Conservation (phyloP, 2,797 vertebrate genomes). For the Thunnus albacares region DNA sequence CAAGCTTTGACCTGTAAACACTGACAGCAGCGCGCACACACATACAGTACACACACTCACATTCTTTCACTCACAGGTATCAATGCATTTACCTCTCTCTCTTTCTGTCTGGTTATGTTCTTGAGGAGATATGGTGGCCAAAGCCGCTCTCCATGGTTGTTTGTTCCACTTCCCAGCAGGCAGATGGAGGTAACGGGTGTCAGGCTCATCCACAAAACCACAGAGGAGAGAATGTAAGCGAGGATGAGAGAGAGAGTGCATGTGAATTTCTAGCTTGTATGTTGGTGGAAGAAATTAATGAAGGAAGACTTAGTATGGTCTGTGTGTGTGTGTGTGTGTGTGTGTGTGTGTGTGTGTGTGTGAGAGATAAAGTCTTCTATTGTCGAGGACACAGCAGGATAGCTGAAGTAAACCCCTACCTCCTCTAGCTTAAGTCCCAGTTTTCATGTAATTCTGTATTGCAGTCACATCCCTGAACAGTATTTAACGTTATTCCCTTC, state of each 20-base stretch:
- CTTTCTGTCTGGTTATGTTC: slow-evolving; percentile 14
- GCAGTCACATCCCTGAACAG: slow-evolving; percentile 24
- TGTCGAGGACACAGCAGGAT: no score
- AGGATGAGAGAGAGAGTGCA: neutral
- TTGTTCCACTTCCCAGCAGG: slow-evolving; percentile 57
- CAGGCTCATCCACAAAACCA: slow-evolving; percentile 34
- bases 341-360: neutral
- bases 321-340: neutral
- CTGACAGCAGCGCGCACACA: neutral
- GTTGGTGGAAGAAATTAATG: slow-evolving; percentile 31
- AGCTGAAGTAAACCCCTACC: slow-evolving; percentile 19
- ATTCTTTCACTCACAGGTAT: slow-evolving; percentile 6
- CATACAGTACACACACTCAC: neutral
- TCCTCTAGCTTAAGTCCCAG: slow-evolving; percentile 10
- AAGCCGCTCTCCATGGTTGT: slow-evolving; percentile 40
- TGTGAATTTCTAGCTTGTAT: slow-evolving; percentile 7
- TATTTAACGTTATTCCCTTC: slow-evolving; percentile 41
- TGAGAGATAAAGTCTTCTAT: neutral
- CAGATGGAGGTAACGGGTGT: slow-evolving; percentile 66
- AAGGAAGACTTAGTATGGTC: slow-evolving; percentile 13
- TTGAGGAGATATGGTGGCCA: slow-evolving; percentile 22
- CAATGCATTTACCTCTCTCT: neutral
- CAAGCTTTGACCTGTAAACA: slow-evolving; percentile 22
- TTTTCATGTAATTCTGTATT: slow-evolving; percentile 23
- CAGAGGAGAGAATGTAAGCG: slow-evolving; percentile 15